phyloP scores from a whole-genome alignment of 2,113 vertebrate species.

The Cyanoderma ruficeps region DNA sequence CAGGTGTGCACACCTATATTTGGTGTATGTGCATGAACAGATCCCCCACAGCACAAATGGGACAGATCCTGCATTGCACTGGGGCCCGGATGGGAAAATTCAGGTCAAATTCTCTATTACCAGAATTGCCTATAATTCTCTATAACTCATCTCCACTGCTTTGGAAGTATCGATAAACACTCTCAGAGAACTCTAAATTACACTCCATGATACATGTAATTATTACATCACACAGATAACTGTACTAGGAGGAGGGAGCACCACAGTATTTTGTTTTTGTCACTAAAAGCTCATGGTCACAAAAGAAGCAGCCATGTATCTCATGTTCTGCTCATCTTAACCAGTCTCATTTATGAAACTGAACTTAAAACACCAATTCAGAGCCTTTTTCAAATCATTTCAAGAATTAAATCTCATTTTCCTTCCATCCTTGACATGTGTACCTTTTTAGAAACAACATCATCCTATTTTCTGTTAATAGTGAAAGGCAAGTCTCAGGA shows the following conservation, averaged over 20 bases:
- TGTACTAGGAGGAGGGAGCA: not conserved
- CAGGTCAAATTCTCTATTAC: not conserved
- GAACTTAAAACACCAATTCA: not conserved
- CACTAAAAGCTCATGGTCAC: not conserved
- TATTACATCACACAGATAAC: not conserved
- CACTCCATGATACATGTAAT: not conserved
- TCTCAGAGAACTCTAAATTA: not conserved
- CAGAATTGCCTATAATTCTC: not conserved
- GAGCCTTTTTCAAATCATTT: not conserved
- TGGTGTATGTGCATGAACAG: accelerated
- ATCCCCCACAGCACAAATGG: not conserved
- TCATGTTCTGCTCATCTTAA: not conserved
- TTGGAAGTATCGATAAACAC: not conserved
- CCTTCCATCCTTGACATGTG: not conserved
- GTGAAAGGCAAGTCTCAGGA: not conserved
- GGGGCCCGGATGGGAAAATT: not conserved
- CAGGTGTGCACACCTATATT: accelerated
- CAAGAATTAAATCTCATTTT: not conserved
- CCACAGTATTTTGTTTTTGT: not conserved
- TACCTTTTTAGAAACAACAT: not conserved
- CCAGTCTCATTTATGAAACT: not conserved
- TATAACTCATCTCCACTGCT: not conserved
- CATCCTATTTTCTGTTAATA: not conserved
- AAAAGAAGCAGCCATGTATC: not conserved
- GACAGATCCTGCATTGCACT: not conserved